Evolutionary conservation across 1,140 invertebrate genomes (phyloP), one percentile per base, ranked within the genome.

Genomic region (Saccostrea glomerata): DNA sequence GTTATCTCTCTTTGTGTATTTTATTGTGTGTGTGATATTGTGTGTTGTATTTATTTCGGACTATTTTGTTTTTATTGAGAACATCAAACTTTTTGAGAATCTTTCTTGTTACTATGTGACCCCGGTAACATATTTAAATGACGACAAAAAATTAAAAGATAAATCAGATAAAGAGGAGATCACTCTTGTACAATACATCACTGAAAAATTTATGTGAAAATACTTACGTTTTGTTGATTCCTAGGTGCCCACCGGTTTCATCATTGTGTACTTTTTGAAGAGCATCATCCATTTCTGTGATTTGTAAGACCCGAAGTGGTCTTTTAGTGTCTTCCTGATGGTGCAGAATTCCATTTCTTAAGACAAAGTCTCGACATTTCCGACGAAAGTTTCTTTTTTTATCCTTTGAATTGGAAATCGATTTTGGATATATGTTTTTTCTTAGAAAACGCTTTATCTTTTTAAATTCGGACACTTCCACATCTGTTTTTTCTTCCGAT

Each of bases 351-450:
- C 36, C 82, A 83, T 83, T 40, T 40, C 47, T 55, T 23, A 83
- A 40, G 17, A 83, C 17, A 55, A 1, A 83, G 82, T 13, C 82
- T 3, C 36, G 1, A 82, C 77, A 82, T 82, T 83, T 83, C 4
- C 40, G 82, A 40, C 82, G 82, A 40, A 83, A 83, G 82, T 47
- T 83, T 36, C 82, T 36, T n/a, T 83, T 83, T 83, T 83, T 54
- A n/a, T 13, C 47, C 47, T 30, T 82, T 13, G 9, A 20, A 20
- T 6, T 30, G 12, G 13, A 40, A 82, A 82, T 82, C 20, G 77
- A 36, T 36, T 20, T 25, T 17, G 77, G 5, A 2, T 82, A 36
- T 66, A 7, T 66, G 13, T 66, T 66, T 20, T 4, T 66, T 66
- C 17, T 66, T 20, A 66, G n/a, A 66, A 56, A 66, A 66, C 63